Base-by-base conservation (phyloP, 2,113 vertebrate genomes). In the Prionailurus bengalensis region DNA sequence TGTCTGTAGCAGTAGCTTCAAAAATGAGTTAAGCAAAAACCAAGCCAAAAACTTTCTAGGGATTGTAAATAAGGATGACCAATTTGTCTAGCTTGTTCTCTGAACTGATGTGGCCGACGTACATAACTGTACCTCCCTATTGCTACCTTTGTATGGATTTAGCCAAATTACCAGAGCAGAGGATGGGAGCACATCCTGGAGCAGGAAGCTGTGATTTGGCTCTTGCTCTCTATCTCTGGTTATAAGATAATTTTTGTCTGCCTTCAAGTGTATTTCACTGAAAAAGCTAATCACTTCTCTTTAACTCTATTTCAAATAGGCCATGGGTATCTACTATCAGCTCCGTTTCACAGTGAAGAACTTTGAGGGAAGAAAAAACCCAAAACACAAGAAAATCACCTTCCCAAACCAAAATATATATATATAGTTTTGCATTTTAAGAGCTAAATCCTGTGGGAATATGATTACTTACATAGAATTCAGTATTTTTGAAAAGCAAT, bases 351-450 rank as follows among this genome's bases (percentile, higher is more conserved):
- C 8, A 33, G 45, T 53, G 90, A 42, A 92, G 39, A 93, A 80
- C 45, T 51, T 4, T 87, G 23, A 96, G 48, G 45, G 29, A 61
- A 61, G 58, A 58, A 58, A 58, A 58, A 61, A 0, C 58, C 58
- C 7, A 81, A 68, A 97, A 39, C 84, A 93, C 27, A 95, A 89
- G 36, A 83, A 94, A 94, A 71, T 93, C 13, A 84, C 31, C 68
- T 96, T 87, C 42, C 13, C 23, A 45, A 83, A 66, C 23, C 12
- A 92, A 80, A 90, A 92, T n/a, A 7, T 4, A 9, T 45, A 45
- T 45, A 17, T 42, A 68, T 36, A 73, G 33, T 1, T 95, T 90
- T 81, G 88, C 31, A 92, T 91, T 36, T 82, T 23, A 74, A 45
- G 23, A 94, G n/a, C 79, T 17, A 13, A 68, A 29, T 87, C 48